Percentiles rank a stretch among this genome's conserved stretches.
These are phyloP conservation scores for Sapajus apella DNA, from an alignment of 2,113 vertebrate genomes.

Conservation along the genomic window DNA sequence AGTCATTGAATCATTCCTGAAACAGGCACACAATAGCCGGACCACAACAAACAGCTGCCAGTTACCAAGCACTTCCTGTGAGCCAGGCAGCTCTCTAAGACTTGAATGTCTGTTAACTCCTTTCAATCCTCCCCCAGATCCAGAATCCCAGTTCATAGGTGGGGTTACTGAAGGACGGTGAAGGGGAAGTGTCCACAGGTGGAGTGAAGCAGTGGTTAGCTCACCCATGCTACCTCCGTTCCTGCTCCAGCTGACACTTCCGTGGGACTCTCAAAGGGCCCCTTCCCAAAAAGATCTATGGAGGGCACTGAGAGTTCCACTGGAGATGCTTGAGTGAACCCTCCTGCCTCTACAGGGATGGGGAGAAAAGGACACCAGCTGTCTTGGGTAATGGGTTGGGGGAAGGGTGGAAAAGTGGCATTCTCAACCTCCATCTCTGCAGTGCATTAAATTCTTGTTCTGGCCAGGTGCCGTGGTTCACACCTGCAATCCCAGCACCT, in stretches of 20 bases:
- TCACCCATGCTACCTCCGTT: background rate
- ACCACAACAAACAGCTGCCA: background rate
- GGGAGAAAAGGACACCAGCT: background rate
- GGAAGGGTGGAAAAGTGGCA: background rate
- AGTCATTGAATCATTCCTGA: background rate
- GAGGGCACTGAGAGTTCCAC: background rate
- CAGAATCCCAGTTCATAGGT: background rate
- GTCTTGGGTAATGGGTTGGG: background rate
- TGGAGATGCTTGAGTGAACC: background rate
- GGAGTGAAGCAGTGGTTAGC: background rate
- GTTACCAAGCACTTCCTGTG: background rate
- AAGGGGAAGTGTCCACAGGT: background rate
- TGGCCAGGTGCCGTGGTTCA: no score
- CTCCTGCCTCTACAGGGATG: no score
- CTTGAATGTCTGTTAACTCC: background rate
- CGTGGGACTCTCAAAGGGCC: background rate
- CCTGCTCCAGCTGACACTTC: background rate
- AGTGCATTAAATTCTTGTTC: rapidly evolving
- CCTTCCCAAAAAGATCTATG: background rate
- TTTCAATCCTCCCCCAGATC: background rate
- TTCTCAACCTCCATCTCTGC: background rate
- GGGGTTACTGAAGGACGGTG: background rate
- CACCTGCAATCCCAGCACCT: no score
- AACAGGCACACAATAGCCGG: background rate
- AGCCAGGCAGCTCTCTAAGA: background rate